Conservation (phyloP, 1,140 invertebrate genomes). For the Trinorchestia longiramus region DNA sequence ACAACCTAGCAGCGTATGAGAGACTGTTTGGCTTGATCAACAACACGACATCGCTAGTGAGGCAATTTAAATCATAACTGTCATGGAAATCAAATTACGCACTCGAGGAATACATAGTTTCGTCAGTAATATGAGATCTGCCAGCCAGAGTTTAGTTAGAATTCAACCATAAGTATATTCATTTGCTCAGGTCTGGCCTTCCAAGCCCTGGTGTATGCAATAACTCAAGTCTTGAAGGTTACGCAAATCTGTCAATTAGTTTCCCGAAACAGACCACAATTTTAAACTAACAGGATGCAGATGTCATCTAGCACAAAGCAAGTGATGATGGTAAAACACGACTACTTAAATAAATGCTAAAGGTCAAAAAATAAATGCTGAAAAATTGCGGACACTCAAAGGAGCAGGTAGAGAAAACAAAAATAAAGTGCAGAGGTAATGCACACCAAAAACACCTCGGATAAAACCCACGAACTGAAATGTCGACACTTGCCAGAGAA, state of each 20-base stretch:
- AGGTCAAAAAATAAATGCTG: neutral
- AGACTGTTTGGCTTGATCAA: neutral
- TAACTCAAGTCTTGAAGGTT: neutral
- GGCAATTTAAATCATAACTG: neutral
- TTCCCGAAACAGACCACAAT: neutral
- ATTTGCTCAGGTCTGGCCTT: neutral
- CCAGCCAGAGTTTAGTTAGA: neutral
- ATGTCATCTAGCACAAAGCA: neutral
- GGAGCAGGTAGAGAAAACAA: neutral
- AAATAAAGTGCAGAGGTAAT: neutral
- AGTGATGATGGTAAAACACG: neutral
- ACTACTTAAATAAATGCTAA: neutral
- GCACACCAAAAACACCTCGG: neutral
- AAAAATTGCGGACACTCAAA: neutral
- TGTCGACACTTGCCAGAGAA: neutral
- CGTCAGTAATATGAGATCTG: neutral
- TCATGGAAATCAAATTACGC: too few relatives aligned
- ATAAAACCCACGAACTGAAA: neutral
- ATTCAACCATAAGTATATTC: neutral
- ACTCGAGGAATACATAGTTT: neutral
- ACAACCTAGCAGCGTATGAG: neutral
- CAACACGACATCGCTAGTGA: neutral
- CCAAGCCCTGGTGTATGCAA: neutral
- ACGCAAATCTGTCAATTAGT: neutral
- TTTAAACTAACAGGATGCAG: neutral